A percentile compares a stretch with the other conserved stretches of the same genome.
Conservation (phyloP, 2,113 vertebrate species). For the Spheniscus mendiculus region DNA sequence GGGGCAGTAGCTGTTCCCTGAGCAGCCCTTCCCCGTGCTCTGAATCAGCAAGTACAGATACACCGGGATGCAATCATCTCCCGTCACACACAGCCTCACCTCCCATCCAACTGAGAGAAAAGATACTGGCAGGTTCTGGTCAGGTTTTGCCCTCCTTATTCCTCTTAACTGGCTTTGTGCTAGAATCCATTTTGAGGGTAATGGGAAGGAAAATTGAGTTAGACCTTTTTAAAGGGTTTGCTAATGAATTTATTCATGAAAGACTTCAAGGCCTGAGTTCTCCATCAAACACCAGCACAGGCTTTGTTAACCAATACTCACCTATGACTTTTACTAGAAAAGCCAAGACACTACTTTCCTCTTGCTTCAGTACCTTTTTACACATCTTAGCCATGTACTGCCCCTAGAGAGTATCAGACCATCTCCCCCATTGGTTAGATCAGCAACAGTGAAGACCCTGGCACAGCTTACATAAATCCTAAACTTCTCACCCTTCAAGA, state of each 20-base stretch:
- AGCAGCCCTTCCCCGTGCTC: background rate
- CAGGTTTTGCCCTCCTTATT: constrained; percentile 9
- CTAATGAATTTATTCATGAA: constrained; percentile 59
- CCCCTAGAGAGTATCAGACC: background rate
- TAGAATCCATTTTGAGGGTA: constrained; percentile 26
- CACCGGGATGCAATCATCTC: background rate
- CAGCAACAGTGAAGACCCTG: background rate
- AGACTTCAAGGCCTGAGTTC: constrained; percentile 15
- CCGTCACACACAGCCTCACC: background rate
- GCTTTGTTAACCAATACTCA: constrained; percentile 18
- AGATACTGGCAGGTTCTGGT: background rate
- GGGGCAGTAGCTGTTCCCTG: background rate
- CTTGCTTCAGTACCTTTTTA: background rate
- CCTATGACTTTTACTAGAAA: background rate
- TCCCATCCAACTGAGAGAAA: background rate
- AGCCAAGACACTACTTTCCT: background rate
- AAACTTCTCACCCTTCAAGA: background rate
- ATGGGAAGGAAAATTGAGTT: constrained; percentile 61
- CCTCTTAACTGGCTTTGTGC: constrained; percentile 27
- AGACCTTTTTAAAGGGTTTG: constrained; percentile 43
- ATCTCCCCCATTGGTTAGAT: background rate
- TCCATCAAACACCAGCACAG: constrained; percentile 14
- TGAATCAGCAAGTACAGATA: background rate
- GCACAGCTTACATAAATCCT: background rate
- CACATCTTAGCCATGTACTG: background rate